A percentile compares a stretch with the other conserved stretches of the same genome.
Conservation (phyloP, 2,113 vertebrate genomes). For the Chrysochloris asiatica region DNA sequence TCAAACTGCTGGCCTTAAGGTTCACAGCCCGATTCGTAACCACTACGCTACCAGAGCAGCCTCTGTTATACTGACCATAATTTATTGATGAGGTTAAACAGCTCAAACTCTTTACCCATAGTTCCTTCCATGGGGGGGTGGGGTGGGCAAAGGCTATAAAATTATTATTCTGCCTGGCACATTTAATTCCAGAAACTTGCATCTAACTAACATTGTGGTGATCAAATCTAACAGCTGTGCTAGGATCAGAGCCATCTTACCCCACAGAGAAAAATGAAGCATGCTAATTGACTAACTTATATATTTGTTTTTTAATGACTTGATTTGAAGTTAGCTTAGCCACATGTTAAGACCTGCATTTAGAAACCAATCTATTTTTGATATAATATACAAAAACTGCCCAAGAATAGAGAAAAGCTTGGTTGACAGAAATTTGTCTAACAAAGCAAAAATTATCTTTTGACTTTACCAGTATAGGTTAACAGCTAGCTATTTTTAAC, state of each 20-base stretch:
- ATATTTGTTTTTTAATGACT: slow-evolving; percentile 47
- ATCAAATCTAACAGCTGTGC: slow-evolving; percentile 56
- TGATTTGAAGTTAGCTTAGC: slow-evolving; percentile 28
- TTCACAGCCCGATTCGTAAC: no score
- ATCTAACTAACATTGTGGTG: slow-evolving; percentile 2
- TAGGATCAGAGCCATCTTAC: slow-evolving; percentile 57
- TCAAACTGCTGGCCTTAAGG: no score
- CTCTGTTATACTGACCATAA: not conserved
- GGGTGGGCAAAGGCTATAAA: slow-evolving; percentile 35
- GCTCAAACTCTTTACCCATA: slow-evolving; percentile 48
- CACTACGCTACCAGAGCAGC: no score
- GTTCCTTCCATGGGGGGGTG: slow-evolving; percentile 10
- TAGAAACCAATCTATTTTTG: slow-evolving; percentile 44
- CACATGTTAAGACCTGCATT: slow-evolving; percentile 23
- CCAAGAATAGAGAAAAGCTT: not conserved
- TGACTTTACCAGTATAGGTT: slow-evolving; percentile 36
- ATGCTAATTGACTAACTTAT: slow-evolving; percentile 54
- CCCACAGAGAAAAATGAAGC: slow-evolving; percentile 33
- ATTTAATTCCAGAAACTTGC: slow-evolving; percentile 65
- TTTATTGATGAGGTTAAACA: slow-evolving; percentile 55
- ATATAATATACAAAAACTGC: not conserved
- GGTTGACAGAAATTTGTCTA: not conserved
- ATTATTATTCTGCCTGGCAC: slow-evolving; percentile 52
- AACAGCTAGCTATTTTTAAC: slow-evolving; percentile 40
- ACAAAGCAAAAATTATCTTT: slow-evolving; percentile 36